These are phyloP conservation scores for Belgica antarctica DNA, from an alignment of 2,888 invertebrate genomes.

Conservation along the genomic window DNA sequence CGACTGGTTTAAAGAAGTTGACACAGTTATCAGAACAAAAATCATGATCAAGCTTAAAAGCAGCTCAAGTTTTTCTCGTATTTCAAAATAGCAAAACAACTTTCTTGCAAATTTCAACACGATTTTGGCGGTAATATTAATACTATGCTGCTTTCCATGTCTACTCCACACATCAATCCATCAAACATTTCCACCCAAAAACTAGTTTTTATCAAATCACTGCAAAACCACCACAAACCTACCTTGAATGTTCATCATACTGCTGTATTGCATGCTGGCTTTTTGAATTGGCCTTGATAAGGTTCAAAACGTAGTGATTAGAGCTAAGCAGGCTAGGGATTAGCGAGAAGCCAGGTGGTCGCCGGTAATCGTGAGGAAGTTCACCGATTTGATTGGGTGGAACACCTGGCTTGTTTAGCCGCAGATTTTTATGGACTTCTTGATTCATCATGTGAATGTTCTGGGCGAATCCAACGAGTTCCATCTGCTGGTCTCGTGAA, in stretches of 20 bases:
- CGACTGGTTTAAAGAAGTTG: too few species aligned
- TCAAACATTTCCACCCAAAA: too few species aligned
- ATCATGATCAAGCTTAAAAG: not conserved
- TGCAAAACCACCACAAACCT: not conserved
- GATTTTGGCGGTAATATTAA: too few species aligned
- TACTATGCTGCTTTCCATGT: too few species aligned
- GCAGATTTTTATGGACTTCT: slow-evolving; percentile 64
- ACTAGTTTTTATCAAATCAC: not conserved
- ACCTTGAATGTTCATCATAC: not conserved
- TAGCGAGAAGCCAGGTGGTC: slow-evolving; percentile 63
- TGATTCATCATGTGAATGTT: slow-evolving; percentile 51
- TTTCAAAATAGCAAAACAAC: too few species aligned
- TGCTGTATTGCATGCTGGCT: too few species aligned
- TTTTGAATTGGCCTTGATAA: slow-evolving; percentile 42
- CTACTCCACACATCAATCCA: too few species aligned
- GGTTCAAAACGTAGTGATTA: slow-evolving; percentile 6
- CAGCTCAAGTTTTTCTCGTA: too few species aligned
- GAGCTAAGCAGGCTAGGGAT: slow-evolving; percentile 54
- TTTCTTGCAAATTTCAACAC: too few species aligned
- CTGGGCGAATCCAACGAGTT: slow-evolving; percentile 59
- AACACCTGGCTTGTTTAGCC: slow-evolving; percentile 63
- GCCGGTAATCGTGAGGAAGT: slow-evolving; percentile 60
- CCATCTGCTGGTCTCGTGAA: slow-evolving; percentile 52
- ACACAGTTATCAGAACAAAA: too few species aligned
- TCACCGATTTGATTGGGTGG: slow-evolving; percentile 59